Evolutionary conservation across 2,888 invertebrate genomes (phyloP), one percentile per base, ranked within the genome.

Genomic region (Villa cingulata): DNA sequence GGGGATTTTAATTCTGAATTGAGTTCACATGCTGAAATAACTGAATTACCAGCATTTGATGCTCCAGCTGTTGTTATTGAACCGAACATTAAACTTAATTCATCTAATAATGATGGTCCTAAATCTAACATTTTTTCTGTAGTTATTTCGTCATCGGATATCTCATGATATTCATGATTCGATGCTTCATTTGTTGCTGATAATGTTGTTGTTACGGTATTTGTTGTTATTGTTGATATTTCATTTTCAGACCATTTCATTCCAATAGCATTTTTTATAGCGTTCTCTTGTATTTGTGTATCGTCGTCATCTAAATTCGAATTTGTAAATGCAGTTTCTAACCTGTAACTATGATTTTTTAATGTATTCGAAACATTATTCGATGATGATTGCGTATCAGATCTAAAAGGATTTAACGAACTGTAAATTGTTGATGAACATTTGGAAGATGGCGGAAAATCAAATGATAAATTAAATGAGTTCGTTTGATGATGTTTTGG

Each of bases 31-130:
- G 50, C 48, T 42, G 52, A 32, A n/a, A 27, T 40, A 12, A 42
- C 6, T 37, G 34, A 19, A 45, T 18, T 46, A 37, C 47, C 51
- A 14, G 48, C 41, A 9, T 51, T 54, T 7, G 55, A 16, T 37
- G 48, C 32, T 17, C 10, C 51, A 3, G 61, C 58, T 16, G 66
- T 65, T 58, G 71, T 73, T 45, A 75, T 65, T 6, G 74, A 74
- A 44, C 81, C 81, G 61, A 95, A 86, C 74, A 95, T 87, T 47
- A 88, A 83, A 59, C 86, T 86, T 76, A 88, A 86, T 66, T 88
- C 87, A 59, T 91, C 94, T 63, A 95, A 73, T 45, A 96, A 72
- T 52, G 92, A 92, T 15, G 90, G 87, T 6, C 92, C 90, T 61
- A 87, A 81, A 62, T 89, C 88, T 54, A 83, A 59, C 60, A 68